Percentiles rank a stretch among this genome's conserved stretches.
Conservation (phyloP, 2,797 vertebrate genomes). For the Eurystomus glaucurus region DNA sequence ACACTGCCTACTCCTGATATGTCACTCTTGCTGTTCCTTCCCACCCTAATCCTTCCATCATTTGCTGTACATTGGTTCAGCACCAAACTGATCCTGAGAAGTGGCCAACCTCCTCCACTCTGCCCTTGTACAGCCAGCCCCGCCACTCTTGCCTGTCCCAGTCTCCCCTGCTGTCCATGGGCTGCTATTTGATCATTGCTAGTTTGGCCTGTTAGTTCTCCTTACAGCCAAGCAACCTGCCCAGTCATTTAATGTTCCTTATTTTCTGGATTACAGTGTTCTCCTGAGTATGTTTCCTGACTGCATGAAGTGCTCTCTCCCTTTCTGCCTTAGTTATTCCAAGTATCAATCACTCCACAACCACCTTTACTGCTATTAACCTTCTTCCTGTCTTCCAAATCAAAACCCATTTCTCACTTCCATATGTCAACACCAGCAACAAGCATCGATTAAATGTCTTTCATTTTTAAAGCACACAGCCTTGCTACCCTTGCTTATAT, state of each 20-base stretch:
- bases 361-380: slow-evolving; percentile 82
- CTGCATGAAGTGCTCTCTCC: slow-evolving; percentile 36
- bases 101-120: not conserved
- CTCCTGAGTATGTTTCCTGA: slow-evolving; percentile 51
- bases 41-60: not conserved
- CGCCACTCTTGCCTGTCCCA: not conserved
- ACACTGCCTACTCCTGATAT: fast-evolving
- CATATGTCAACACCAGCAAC: slow-evolving; percentile 83
- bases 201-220: slow-evolving; percentile 56
- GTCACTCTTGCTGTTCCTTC: not conserved
- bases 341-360: slow-evolving; percentile 82
- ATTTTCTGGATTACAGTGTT: slow-evolving; percentile 73
- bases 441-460: slow-evolving; percentile 82
- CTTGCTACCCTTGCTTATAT: slow-evolving; percentile 77
- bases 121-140: not conserved
- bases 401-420: slow-evolving; percentile 85
- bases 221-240: slow-evolving; percentile 36
- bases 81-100: not conserved
- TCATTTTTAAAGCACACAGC: slow-evolving; percentile 79
- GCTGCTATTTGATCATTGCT: slow-evolving; percentile 7
- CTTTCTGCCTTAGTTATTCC: slow-evolving; percentile 50
- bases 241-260: slow-evolving; percentile 47
- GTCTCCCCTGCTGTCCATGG: not conserved
- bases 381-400: slow-evolving; percentile 84
- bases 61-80: not conserved